These are phyloP conservation scores for Labia minor DNA, from an alignment of 2,888 invertebrate species.

Conservation along the genomic window DNA sequence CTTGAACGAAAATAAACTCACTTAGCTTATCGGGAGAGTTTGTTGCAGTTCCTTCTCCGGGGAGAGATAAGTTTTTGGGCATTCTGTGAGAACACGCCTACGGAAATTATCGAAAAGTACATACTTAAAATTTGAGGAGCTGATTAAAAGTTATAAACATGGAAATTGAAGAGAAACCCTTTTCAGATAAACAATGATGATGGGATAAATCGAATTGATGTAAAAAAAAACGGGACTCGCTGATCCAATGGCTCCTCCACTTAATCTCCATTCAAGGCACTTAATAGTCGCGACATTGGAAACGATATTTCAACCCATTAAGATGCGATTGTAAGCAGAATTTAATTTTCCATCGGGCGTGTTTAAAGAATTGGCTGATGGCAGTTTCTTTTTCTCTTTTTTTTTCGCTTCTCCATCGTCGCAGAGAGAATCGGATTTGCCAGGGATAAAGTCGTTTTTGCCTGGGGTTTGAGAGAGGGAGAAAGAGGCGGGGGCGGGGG, in stretches of 20 bases:
- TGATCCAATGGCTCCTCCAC: neutral
- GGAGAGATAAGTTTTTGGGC: neutral
- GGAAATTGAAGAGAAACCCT: too few relatives aligned
- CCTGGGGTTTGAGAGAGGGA: neutral
- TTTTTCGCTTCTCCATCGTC: neutral
- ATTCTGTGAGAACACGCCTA: slow-evolving; percentile 1
- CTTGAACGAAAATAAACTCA: neutral
- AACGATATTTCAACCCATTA: slow-evolving; percentile 13
- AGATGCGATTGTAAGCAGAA: slow-evolving; percentile 4
- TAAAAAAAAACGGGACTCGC: too few relatives aligned
- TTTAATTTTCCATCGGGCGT: slow-evolving; percentile 9
- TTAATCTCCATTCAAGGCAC: neutral
- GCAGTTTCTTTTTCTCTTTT: neutral
- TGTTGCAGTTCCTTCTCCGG: neutral
- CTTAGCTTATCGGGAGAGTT: neutral
- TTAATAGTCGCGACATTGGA: neutral
- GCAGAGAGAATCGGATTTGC: slow-evolving; percentile 13
- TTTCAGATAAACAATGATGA: too few relatives aligned
- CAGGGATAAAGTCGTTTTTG: slow-evolving; percentile 3
- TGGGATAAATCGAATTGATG: too few relatives aligned
- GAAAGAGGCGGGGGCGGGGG: neutral
- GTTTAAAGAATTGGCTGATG: slow-evolving; percentile 7
- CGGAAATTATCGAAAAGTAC: neutral
- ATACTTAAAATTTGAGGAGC: neutral
- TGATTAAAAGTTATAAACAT: neutral